These are phyloP conservation scores for Zelostemma sp. DNA, from an alignment of 1,140 invertebrate genomes.

Conservation along the genomic window DNA sequence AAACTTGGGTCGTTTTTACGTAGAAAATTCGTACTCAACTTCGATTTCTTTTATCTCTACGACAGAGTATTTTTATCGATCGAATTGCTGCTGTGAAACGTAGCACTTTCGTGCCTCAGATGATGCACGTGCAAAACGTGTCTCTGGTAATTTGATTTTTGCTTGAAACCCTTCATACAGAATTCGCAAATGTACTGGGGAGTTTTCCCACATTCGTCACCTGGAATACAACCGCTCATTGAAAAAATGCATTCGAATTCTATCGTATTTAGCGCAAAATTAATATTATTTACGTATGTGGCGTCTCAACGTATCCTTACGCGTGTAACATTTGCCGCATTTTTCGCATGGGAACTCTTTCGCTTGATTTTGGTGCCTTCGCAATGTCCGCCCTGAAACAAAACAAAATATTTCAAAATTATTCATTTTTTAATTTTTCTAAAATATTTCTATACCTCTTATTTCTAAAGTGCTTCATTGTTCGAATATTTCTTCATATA, in stretches of 20 bases:
- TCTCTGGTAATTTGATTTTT: constrained; percentile 65
- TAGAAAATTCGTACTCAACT: too few species aligned
- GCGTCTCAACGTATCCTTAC: constrained; percentile 57
- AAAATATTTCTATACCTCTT: neutral
- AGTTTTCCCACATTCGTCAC: constrained; percentile 67
- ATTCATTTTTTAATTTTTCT: neutral
- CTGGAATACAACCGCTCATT: too few species aligned
- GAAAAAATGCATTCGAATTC: too few species aligned
- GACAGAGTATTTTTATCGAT: constrained; percentile 3
- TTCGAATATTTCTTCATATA: too few species aligned
- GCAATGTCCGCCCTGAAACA: constrained; percentile 42
- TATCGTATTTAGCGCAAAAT: too few species aligned
- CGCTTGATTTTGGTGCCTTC: too few species aligned
- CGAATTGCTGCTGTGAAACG: constrained; percentile 13
- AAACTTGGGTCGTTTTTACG: too few species aligned
- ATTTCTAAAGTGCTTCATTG: too few species aligned
- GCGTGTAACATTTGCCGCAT: constrained; percentile 63
- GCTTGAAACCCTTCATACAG: constrained; percentile 61
- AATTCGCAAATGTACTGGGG: constrained; percentile 66
- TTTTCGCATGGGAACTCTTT: constrained; percentile 46
- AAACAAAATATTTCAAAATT: constrained; percentile 12
- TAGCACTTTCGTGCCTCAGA: constrained; percentile 20
- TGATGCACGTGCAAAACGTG: constrained; percentile 55
- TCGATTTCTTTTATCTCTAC: neutral
- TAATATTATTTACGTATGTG: too few species aligned